These are phyloP conservation scores for Nestor notabilis DNA, from an alignment of 2,113 vertebrate genomes.

Conservation along the genomic window DNA sequence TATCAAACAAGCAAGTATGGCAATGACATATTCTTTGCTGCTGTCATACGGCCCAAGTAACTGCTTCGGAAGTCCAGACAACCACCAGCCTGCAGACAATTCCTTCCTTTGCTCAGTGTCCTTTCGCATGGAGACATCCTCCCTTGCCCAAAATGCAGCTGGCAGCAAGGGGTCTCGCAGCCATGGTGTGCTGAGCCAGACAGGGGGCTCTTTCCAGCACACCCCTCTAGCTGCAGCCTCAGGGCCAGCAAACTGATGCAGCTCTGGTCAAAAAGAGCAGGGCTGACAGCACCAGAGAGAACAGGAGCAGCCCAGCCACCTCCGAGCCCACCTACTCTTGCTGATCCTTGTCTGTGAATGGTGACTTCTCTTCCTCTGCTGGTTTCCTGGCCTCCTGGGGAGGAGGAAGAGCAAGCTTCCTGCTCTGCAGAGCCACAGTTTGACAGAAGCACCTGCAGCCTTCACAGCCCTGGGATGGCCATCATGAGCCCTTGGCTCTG, in stretches of 20 bases:
- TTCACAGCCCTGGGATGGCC: background rate
- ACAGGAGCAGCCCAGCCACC: background rate
- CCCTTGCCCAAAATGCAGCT: background rate
- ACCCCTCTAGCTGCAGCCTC: background rate
- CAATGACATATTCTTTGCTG: background rate
- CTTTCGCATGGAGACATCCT: background rate
- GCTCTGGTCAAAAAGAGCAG: background rate
- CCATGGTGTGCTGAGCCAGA: background rate
- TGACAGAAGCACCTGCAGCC: background rate
- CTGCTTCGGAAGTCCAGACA: background rate
- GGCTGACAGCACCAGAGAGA: background rate
- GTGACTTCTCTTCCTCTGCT: background rate
- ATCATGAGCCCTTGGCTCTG: background rate
- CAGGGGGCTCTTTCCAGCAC: background rate
- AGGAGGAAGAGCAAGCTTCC: background rate
- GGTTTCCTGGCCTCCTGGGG: background rate
- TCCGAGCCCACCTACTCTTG: background rate
- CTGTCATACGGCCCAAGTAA: background rate
- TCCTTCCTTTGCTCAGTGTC: background rate
- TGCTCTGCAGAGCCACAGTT: background rate
- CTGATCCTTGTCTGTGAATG: background rate
- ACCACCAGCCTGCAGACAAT: background rate
- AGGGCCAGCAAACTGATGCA: background rate
- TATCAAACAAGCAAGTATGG: background rate
- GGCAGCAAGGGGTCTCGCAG: background rate